Evolutionary conservation across 1,140 invertebrate genomes (phyloP).

Genomic region (Heliconius eleuchia): DNA sequence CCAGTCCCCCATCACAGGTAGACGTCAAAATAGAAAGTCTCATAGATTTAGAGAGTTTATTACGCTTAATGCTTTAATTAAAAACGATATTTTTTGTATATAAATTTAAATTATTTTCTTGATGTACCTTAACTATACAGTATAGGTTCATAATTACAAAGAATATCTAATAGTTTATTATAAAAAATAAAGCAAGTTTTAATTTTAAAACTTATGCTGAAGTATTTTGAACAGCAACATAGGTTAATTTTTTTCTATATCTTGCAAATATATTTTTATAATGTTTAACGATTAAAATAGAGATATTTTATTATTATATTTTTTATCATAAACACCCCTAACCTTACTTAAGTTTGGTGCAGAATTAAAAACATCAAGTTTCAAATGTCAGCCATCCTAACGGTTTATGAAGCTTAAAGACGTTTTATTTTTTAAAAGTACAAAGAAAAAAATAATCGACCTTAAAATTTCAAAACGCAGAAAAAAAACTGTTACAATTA

Average conservation of each 20-base stretch:
- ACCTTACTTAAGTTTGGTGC: background rate
- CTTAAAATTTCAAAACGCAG: constrained; percentile 69
- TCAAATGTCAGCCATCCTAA: constrained; percentile 54
- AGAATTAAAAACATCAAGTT: constrained; percentile 31
- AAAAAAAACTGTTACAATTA: constrained; percentile 78
- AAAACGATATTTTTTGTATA: background rate
- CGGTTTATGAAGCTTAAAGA: constrained; percentile 54
- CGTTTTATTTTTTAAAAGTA: constrained; percentile 49
- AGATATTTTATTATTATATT: background rate
- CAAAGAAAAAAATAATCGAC: constrained; percentile 75
- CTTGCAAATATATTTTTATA: background rate
- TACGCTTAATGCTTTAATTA: background rate
- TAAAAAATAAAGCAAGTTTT: no score
- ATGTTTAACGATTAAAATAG: background rate
- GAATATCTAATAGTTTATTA: no score
- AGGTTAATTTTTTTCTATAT: background rate
- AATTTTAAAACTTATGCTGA: no score
- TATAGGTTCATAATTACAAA: no score
- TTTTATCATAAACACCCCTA: background rate
- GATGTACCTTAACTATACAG: no score
- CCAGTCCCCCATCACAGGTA: constrained; percentile 58
- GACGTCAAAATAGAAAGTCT: constrained; percentile 9
- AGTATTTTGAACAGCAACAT: background rate
- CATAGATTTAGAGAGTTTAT: background rate
- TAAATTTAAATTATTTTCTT: no score